Evolutionary conservation across 37 sponge, comb jelly and placozoan genomes (phyloP).

Genomic region (Diacarnus erythraeanus): DNA sequence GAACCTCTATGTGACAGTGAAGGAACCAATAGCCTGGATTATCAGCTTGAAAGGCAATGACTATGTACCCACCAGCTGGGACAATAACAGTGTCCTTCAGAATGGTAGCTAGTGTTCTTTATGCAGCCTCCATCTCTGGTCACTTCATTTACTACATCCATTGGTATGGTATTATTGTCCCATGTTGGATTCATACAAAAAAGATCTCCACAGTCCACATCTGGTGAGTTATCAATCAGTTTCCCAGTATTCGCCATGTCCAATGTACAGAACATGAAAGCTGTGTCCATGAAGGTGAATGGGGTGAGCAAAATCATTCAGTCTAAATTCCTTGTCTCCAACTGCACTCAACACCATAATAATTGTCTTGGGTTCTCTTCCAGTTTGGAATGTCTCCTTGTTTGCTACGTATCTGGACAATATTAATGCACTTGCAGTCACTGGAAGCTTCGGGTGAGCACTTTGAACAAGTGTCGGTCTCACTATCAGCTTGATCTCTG

Average conservation of each 20-base stretch:
- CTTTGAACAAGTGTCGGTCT: neutral
- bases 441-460: too few relatives aligned
- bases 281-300: constrained; percentile 73
- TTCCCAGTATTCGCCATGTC: constrained; percentile 52
- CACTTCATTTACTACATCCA: neutral
- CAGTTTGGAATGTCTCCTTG: neutral
- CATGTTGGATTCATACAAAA: constrained; percentile 16
- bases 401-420: neutral
- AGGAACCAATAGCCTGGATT: constrained; percentile 91
- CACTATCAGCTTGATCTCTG: neutral
- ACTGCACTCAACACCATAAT: constrained; percentile 15
- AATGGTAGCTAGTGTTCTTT: neutral
- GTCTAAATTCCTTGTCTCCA: neutral
- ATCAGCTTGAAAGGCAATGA: constrained; percentile 62
- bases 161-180: neutral
- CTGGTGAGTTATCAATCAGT: constrained; percentile 2
- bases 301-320: constrained; percentile 43
- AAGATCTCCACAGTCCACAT: constrained; percentile 26
- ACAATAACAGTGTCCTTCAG: constrained; percentile 83
- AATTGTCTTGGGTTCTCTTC: neutral
- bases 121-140: neutral
- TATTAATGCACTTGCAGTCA: constrained; percentile 15
- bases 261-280: constrained; percentile 70
- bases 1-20: constrained; percentile 85
- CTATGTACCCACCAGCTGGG: constrained; percentile 82